phyloP scores from a whole-genome alignment of 1,140 invertebrate species.

The Ips nitidus region DNA sequence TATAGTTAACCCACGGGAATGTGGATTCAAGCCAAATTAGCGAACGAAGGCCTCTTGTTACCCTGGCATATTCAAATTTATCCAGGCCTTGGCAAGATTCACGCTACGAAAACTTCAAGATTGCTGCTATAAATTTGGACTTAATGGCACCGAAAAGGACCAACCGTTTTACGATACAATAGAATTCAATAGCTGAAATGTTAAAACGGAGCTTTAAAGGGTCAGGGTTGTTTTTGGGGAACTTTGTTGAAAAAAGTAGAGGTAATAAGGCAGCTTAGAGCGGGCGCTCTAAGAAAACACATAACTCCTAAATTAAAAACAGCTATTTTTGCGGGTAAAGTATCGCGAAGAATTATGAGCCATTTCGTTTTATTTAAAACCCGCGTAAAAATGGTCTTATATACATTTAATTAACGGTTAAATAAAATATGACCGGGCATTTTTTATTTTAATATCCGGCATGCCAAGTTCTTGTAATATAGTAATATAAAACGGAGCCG shows the following conservation, averaged over 20 bases:
- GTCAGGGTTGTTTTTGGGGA: slow-evolving; percentile 13
- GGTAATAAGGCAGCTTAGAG: not conserved
- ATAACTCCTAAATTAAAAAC: slow-evolving; percentile 33
- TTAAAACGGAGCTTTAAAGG: slow-evolving; percentile 10
- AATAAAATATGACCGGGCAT: slow-evolving; percentile 26
- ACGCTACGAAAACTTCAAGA: slow-evolving; percentile 21
- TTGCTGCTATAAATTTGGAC: slow-evolving; percentile 28
- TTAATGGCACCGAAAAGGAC: slow-evolving; percentile 30
- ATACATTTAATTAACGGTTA: slow-evolving; percentile 34
- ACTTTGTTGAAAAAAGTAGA: not conserved
- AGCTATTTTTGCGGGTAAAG: slow-evolving; percentile 19
- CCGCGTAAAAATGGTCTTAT: slow-evolving; percentile 19
- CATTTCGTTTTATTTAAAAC: slow-evolving; percentile 28
- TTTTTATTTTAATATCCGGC: slow-evolving; percentile 34
- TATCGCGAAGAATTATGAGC: slow-evolving; percentile 28
- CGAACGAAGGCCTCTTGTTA: not conserved
- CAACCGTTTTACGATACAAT: slow-evolving; percentile 33
- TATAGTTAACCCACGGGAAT: not conserved
- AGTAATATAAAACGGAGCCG: slow-evolving; percentile 17
- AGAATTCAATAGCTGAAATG: slow-evolving; percentile 25
- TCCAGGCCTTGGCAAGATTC: slow-evolving; percentile 6
- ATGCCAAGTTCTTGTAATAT: slow-evolving; percentile 21
- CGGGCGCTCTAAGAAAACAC: slow-evolving; percentile 13
- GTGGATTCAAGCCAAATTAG: not conserved
- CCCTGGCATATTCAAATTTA: slow-evolving; percentile 24